Conservation (phyloP, 2,113 vertebrate genomes). For the Oriolus oriolus region DNA sequence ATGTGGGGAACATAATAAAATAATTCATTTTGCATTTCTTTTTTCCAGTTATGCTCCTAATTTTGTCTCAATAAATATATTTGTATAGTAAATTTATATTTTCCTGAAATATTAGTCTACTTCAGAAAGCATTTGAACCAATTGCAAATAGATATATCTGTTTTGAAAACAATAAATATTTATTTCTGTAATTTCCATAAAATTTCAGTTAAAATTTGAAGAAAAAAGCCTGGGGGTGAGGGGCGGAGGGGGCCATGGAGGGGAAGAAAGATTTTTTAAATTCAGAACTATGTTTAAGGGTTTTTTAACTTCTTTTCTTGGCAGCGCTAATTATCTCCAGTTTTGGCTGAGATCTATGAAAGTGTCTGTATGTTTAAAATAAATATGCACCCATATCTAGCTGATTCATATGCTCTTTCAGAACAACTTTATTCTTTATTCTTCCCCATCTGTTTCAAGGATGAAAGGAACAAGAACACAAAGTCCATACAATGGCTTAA, state of each 20-base stretch:
- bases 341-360: background rate
- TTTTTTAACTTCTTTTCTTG: background rate
- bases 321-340: background rate
- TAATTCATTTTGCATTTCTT: background rate
- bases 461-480: background rate
- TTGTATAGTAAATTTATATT: background rate
- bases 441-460: background rate
- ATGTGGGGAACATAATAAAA: background rate
- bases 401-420: background rate
- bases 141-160: background rate
- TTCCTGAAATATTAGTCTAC: background rate
- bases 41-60: background rate
- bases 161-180: background rate
- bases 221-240: accelerated
- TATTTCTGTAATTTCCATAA: background rate
- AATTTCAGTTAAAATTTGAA: background rate
- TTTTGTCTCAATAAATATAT: background rate
- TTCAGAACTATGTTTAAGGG: background rate
- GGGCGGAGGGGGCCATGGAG: accelerated
- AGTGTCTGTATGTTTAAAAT: background rate
- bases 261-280: background rate
- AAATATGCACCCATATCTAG: background rate
- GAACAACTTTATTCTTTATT: constrained; percentile 20
- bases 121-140: background rate
- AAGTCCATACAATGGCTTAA: background rate